Conservation (phyloP, 2,113 vertebrate species). For the Mesoclemmys tuberculata region DNA sequence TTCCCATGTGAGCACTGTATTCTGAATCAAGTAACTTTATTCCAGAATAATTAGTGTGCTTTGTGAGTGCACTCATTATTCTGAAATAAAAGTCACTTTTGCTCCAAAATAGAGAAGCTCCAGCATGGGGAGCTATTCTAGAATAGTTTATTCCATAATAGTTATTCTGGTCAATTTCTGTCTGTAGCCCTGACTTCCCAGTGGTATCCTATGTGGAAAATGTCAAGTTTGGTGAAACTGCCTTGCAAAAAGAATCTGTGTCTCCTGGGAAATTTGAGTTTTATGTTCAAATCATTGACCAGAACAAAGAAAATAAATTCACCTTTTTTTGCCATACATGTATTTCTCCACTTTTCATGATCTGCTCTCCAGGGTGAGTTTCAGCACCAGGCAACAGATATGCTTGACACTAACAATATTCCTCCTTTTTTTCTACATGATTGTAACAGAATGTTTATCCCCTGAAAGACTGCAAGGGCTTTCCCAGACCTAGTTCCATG, state of each 20-base stretch:
- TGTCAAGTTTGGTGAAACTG: accelerated
- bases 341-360: not conserved
- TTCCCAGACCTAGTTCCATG: not conserved
- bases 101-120: too few species aligned
- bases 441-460: not conserved
- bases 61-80: too few species aligned
- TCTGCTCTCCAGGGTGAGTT: not conserved
- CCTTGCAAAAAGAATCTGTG: not conserved
- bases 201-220: not conserved
- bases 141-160: accelerated
- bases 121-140: not conserved
- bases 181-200: accelerated
- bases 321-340: accelerated
- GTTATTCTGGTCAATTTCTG: not conserved
- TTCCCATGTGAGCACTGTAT: not conserved
- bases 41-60: too few species aligned
- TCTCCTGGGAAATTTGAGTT: accelerated
- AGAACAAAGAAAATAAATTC: not conserved
- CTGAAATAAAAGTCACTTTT: too few species aligned
- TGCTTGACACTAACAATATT: accelerated
- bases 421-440: not conserved
- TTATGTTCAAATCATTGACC: not conserved
- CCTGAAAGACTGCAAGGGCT: not conserved
- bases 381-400: accelerated
- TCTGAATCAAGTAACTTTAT: too few species aligned